Evolutionary conservation across 2,888 invertebrate species (phyloP), one percentile per base, ranked within the genome.

Genomic region (Caenorhabditis angaria): DNA sequence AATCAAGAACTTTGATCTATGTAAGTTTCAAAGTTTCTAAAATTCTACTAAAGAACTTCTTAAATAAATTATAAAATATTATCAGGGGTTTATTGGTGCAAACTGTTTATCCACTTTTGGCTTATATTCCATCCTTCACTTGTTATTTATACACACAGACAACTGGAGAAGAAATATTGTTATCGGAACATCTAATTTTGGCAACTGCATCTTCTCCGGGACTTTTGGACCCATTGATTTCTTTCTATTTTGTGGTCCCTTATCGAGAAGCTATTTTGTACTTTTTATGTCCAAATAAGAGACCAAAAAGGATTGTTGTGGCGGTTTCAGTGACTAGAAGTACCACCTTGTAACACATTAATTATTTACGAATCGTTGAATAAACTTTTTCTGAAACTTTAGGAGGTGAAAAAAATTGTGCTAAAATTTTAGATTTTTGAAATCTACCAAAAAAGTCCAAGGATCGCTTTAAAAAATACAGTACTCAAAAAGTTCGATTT

Each of bases 201-300:
- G 72, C 48, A 2, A 61, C 63, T 0, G 56, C 72, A n/a, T 53
- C 63, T 10, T 57, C 64, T 18, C 72, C 72, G 12, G 72, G 63
- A 8, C 50, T 72, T 3, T 22, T 67, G 3, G 72, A 72, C 48
- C 72, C 72, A 10, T 64, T 67, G 25, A 67, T 72, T 14, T 72
- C 72, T 8, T 72, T 67, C 32, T 72, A 72, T 47, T 72, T 72
- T 32, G 64, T 72, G 20, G 57, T 72, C 28, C 72, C 72, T 1
- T 72, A 72, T 51, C 66, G 72, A 50, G 59, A 63, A 47, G 61
- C 67, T 8, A 61, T 72, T 58, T 51, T 71, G 2, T 61, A 66
- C 1, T 35, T 63, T 8, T 8, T 70, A 3, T 27, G 56, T 20
- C 65, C 57, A n/a, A 59, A 53, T 41, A 54, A 14, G 28, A 54